Conservation (phyloP, 2,113 vertebrate genomes). For the Miniopterus natalensis region DNA sequence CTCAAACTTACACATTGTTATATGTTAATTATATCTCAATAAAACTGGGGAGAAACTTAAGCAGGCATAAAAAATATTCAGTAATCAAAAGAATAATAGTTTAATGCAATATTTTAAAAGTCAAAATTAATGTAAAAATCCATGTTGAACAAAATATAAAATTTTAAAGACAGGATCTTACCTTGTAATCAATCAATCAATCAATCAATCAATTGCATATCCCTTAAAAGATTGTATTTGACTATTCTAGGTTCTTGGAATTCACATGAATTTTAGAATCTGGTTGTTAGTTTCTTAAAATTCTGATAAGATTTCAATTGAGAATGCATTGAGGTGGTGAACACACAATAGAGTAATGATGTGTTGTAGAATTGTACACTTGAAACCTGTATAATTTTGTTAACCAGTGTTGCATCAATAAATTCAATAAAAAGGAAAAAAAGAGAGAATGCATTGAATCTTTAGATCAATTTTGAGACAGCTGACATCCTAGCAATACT, state of each 20-base stretch:
- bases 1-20: background rate
- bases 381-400: too few species aligned
- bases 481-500: background rate
- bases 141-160: background rate
- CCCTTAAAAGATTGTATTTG: background rate
- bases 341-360: too few species aligned
- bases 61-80: background rate
- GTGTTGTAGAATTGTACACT: too few species aligned
- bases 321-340: background rate
- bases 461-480: background rate
- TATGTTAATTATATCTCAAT: background rate
- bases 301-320: background rate
- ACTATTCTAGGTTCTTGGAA: constrained; percentile 14
- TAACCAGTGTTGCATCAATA: too few species aligned
- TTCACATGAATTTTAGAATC: constrained; percentile 49
- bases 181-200: background rate
- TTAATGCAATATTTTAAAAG: background rate
- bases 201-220: background rate
- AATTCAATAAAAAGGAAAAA: too few species aligned
- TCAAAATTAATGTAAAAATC: background rate
- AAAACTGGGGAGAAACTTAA: background rate
- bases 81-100: background rate
- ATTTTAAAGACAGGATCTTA: background rate
- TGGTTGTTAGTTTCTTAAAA: constrained; percentile 28
- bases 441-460: background rate